Base-by-base conservation (phyloP, 2,113 vertebrate species). In the Physeter macrocephalus region DNA sequence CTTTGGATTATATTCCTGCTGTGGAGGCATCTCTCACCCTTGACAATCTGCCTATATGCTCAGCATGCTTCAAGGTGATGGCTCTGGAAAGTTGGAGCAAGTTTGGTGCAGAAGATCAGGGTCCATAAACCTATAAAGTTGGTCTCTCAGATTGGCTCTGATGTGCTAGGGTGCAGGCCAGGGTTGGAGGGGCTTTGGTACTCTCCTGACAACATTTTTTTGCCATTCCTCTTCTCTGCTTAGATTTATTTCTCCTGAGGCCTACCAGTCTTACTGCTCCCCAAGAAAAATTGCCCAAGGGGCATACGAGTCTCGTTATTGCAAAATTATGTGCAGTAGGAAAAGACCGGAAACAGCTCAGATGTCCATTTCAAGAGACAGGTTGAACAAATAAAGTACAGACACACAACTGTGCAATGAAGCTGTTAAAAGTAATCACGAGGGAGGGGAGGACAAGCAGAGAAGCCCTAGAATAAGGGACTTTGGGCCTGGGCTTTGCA, bases 121-220 rank as follows among this genome's bases (percentile, higher is more conserved):
- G 34, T 8, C 39, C 8, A 8, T 11, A n/a, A 34, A n/a, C 25
- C 52, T 15, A 36, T 17, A 3, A 71, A 61, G 66, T 20, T 1
- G 21, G 29, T 10, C 57, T 66, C 43, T 52, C 11, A 46, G 36
- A 31, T 1, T 46, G 46, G 27, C 49, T 62, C 41, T 15, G 14
- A n/a, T 4, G 20, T 0, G 0, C 57, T 11, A 54, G 54, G 43
- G 15, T 62, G 9, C 6, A 27, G 12, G 27, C 29, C 41, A 21
- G 52, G 2, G 14, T 3, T n/a, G 5, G 2, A 49, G 61, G 49
- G 46, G 20, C 20, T 12, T 6, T n/a, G 66, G 52, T 17, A 27
- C 49, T 77, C 59, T 17, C 43, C 71, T 67, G 61, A 85, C 12
- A 5, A 54, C 36, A 18, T 4, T 10, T 39, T 27, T 49, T n/a